phyloP scores from a whole-genome alignment of 1,140 invertebrate species.

The Drosophila arizonae region DNA sequence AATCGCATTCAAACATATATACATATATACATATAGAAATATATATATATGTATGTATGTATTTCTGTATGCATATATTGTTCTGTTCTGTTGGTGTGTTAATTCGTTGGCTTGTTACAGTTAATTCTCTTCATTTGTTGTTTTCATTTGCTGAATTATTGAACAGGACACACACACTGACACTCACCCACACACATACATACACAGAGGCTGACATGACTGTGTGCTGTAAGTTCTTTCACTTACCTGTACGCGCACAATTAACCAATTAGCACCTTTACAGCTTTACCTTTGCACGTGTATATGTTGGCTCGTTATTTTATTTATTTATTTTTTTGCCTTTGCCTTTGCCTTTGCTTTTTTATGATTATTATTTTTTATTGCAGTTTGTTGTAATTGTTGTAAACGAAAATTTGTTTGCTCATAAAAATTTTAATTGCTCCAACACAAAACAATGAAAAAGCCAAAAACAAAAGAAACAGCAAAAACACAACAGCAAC shows the following conservation, averaged over 20 bases:
- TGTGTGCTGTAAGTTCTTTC: slow-evolving; percentile 14
- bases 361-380: slow-evolving; percentile 54
- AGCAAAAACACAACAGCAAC: slow-evolving; percentile 11
- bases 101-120: neutral
- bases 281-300: slow-evolving; percentile 27
- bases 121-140: neutral
- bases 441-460: slow-evolving; percentile 55
- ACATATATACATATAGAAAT: too few relatives aligned
- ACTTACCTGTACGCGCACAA: slow-evolving; percentile 31
- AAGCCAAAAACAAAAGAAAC: slow-evolving; percentile 36
- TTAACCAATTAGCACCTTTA: slow-evolving; percentile 59
- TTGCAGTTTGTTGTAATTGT: slow-evolving; percentile 47
- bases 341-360: neutral
- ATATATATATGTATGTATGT: too few relatives aligned
- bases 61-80: too few relatives aligned
- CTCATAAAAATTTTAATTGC: slow-evolving; percentile 64
- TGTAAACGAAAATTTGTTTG: slow-evolving; percentile 62
- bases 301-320: slow-evolving; percentile 8
- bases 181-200: neutral
- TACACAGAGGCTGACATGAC: neutral
- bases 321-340: too few relatives aligned
- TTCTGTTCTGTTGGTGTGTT: neutral
- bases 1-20: too few relatives aligned
- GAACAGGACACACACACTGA: slow-evolving; percentile 11
- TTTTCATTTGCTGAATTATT: slow-evolving; percentile 24